These are phyloP conservation scores for Napeogenes inachia DNA, from an alignment of 2,888 invertebrate genomes.

Conservation along the genomic window DNA sequence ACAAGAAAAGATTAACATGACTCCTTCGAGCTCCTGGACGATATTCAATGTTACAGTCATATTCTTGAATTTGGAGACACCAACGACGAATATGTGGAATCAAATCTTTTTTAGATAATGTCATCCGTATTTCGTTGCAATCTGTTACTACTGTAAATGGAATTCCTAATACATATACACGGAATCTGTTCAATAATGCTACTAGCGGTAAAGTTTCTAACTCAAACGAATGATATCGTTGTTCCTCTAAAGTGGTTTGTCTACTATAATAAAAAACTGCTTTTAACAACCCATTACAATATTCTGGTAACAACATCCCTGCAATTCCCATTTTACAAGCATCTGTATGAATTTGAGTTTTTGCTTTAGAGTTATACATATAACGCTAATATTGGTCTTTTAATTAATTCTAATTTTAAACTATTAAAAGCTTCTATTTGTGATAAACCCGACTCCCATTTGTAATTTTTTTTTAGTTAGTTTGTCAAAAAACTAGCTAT, in stretches of 20 bases:
- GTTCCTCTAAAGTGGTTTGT: conserved; percentile 27
- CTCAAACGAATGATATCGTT: conserved; percentile 29
- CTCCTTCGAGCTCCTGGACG: conserved; percentile 12
- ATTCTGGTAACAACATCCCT: conserved; percentile 10
- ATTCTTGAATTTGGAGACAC: conserved; percentile 26
- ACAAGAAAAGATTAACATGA: conserved; percentile 11
- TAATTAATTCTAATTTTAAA: too few relatives aligned
- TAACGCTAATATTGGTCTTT: too few relatives aligned
- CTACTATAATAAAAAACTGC: conserved; percentile 18
- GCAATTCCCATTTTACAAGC: conserved; percentile 12
- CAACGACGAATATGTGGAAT: conserved; percentile 27
- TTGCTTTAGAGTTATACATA: background rate
- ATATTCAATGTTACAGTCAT: conserved; percentile 19
- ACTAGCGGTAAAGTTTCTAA: conserved; percentile 29
- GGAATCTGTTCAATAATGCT: conserved; percentile 26
- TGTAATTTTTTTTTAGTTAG: too few relatives aligned
- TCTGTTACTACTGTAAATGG: conserved; percentile 29
- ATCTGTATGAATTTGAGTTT: conserved; percentile 14
- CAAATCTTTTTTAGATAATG: conserved; percentile 27
- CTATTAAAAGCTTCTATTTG: too few relatives aligned
- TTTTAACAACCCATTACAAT: background rate
- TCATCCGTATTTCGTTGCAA: conserved; percentile 28
- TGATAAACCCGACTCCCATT: too few relatives aligned
- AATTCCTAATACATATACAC: conserved; percentile 28
- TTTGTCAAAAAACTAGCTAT: background rate